Evolutionary conservation across 2,888 invertebrate genomes (phyloP).

Genomic region (Campoletis raptor): DNA sequence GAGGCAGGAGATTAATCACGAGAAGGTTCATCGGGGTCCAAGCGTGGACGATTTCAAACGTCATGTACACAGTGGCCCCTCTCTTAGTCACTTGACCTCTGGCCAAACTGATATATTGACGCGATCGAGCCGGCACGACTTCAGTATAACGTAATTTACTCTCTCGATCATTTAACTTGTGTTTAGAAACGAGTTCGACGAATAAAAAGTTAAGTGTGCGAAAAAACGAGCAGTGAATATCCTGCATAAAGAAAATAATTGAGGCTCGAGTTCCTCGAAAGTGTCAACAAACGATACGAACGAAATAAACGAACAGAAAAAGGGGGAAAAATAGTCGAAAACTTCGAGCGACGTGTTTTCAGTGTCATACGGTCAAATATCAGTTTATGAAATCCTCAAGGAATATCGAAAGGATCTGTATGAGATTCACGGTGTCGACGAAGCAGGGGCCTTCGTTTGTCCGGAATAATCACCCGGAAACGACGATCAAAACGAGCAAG

Average conservation of each 20-base stretch:
- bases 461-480: conserved; percentile 43
- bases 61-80: conserved; percentile 31
- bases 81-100: conserved; percentile 40
- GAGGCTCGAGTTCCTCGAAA: background rate
- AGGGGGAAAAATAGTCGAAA: background rate
- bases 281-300: background rate
- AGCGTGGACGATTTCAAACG: conserved; percentile 56
- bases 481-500: conserved; percentile 27
- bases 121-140: conserved; percentile 47
- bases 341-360: conserved; percentile 15
- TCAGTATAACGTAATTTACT: conserved; percentile 57
- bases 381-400: conserved; percentile 74
- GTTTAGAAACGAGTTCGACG: background rate
- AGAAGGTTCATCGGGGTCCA: conserved; percentile 65
- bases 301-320: background rate
- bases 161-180: conserved; percentile 35
- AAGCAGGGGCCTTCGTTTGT: conserved; percentile 57
- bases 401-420: conserved; percentile 70
- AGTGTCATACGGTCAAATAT: conserved; percentile 12
- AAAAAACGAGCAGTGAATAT: background rate
- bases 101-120: conserved; percentile 73
- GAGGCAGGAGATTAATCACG: conserved; percentile 47
- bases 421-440: conserved; percentile 71
- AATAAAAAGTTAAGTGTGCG: background rate
- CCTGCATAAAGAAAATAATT: background rate